phyloP scores from a whole-genome alignment of 2,888 invertebrate species.

The Drosophila hamatofila region DNA sequence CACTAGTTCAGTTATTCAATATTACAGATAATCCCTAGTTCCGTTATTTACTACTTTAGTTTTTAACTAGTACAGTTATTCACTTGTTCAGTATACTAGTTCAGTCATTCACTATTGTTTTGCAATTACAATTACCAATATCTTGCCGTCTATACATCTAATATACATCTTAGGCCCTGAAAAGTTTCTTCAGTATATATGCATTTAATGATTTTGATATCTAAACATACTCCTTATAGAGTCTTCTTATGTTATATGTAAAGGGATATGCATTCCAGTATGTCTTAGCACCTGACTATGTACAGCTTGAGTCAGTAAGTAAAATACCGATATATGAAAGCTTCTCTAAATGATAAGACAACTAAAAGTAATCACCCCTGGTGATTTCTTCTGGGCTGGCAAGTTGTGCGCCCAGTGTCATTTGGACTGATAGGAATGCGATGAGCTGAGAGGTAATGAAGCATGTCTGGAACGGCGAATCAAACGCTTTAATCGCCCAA shows the following conservation, averaged over 20 bases:
- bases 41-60: neutral
- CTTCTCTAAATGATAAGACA: neutral
- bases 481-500: constrained; percentile 56
- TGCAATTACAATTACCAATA: no score
- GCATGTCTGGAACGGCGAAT: constrained; percentile 57
- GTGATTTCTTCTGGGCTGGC: neutral
- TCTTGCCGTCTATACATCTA: no score
- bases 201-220: no score
- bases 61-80: neutral
- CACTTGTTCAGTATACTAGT: no score
- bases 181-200: no score
- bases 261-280: no score
- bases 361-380: neutral
- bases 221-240: no score
- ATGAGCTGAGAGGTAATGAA: constrained; percentile 59
- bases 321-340: neutral
- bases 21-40: neutral
- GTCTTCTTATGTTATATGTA: no score
- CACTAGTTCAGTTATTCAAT: neutral
- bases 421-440: constrained; percentile 38
- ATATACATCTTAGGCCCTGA: no score
- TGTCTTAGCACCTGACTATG: no score
- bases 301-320: no score
- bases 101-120: neutral
- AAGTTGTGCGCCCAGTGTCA: constrained; percentile 3